Base-by-base conservation (phyloP, 2,113 vertebrate genomes). In the Strix aluco region DNA sequence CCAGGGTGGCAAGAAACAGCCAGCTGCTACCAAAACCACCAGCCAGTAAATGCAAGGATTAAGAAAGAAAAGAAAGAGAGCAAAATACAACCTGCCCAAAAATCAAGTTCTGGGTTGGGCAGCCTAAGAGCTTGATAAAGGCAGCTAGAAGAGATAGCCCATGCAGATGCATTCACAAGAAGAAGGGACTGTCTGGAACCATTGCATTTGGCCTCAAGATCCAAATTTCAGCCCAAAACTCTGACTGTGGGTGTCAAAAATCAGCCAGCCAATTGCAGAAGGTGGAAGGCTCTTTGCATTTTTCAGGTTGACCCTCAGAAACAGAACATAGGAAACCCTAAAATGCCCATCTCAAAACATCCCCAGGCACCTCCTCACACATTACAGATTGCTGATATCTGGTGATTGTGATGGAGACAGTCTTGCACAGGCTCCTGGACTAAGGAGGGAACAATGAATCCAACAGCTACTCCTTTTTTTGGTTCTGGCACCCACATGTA, bases 331-430 rank as follows among this genome's bases (percentile, higher is more conserved):
- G 36, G 25, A 86, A 65, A 77, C 7, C 42, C 42, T 9, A 25
- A 73, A 81, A 32, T 1, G 10, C 5, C 51, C 52, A 14, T 29
- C 58, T 58, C 1, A 1, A 34, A 74, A 13, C 40, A 15, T 54
- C 72, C 40, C 80, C 72, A 36, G 62, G 13, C 75, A 81, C 49
- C 55, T 74, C 29, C 72, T 74, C 13, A 17, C 9, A 4, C 0
- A 0, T 63, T 70, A 30, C 2, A 27, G 62, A 67, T 46, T 30
- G 18, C 36, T 91, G 72, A 30, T 13, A 40, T 20, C 23, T 40
- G 57, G 32, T 30, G 34, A n/a, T 29, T 0, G 1, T 2, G 38
- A 30, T n/a, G 40, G 59, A 81, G 47, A 25, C 0, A 2, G 55
- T 34, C 66, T 58, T 40, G 55, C 34, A 23, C 23, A 32, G 47